Base-by-base conservation (phyloP, 1,140 invertebrate species). In the Drosophila melanica region DNA sequence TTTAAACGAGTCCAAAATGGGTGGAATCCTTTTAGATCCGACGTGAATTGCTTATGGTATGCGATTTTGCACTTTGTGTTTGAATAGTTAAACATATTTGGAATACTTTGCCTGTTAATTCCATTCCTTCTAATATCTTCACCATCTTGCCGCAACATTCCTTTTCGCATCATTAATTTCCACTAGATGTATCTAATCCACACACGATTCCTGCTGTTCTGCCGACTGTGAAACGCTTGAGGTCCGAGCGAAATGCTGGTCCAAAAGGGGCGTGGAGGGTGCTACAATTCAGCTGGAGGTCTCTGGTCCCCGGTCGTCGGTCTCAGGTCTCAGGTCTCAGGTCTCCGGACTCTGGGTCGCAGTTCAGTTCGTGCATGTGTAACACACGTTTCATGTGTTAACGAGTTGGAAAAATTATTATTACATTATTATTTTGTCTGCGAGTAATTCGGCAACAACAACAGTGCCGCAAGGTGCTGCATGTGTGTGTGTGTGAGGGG, bases 331-430 rank as follows among this genome's bases (percentile, higher is more conserved):
- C 16, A 18, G 51, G 35, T 23, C 18, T 55, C 39, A 9, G 53
- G 35, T 41, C 37, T n/a, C 11, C 10, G 45, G 20, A 27, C 53
- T 55, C 20, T 41, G 48, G 67, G 67, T 63, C 33, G 30, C 30
- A 64, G 67, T 64, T 70, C 67, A 41, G 48, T 47, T 39, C 42
- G 69, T 74, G 58, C 54, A 57, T 53, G 67, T 37, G 62, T 12
- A 42, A 39, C 53, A 72, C 69, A 78, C 79, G 77, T 81, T 86
- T 75, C 70, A 53, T 75, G 81, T 85, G 84, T 79, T 87, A 87
- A 87, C 84, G 84, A 89, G 84, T 89, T 87, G 84, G 85, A 84
- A 89, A 90, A 84, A 90, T 80, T 84, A 89, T 89, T 89, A 90
- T 89, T 89, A 84, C 84, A 75, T 89, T 89, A 89, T 89, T 89